A percentile compares a stretch with the other conserved stretches of the same genome.
These are phyloP conservation scores for Aldrovandia affinis DNA, from an alignment of 2,797 vertebrate genomes.

Conservation along the genomic window DNA sequence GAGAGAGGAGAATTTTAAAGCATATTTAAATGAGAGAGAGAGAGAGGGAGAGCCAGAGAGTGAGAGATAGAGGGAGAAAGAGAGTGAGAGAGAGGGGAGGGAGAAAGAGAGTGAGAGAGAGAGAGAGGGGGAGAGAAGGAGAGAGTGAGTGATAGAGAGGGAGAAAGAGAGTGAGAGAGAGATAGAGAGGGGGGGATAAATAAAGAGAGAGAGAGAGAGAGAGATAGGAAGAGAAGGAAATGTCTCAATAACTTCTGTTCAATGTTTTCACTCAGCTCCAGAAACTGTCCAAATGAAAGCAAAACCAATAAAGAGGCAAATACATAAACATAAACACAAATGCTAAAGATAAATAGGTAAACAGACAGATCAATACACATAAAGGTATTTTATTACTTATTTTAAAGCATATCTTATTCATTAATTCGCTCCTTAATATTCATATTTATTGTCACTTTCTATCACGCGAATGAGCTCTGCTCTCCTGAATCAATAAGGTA, in stretches of 20 bases:
- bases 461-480: background rate
- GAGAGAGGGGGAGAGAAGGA: background rate
- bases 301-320: background rate
- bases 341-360: background rate
- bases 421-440: background rate
- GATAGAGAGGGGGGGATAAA: too few relatives aligned
- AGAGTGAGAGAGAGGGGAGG: slow-evolving; percentile 13
- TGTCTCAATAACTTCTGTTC: slow-evolving; percentile 1
- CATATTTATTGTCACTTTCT: background rate
- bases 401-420: background rate
- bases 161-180: too few relatives aligned
- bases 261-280: background rate
- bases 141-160: too few relatives aligned
- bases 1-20: background rate
- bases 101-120: slow-evolving; percentile 19
- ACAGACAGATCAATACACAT: background rate
- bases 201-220: too few relatives aligned
- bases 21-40: too few relatives aligned
- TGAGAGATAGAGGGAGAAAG: slow-evolving; percentile 4
- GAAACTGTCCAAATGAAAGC: background rate
- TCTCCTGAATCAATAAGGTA: background rate
- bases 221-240: background rate
- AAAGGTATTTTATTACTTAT: too few relatives aligned
- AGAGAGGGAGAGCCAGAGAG: too few relatives aligned
- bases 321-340: background rate